Percentiles rank a stretch among this genome's conserved stretches.
Conservation (phyloP, 2,888 invertebrate genomes). For the Cephus nigrinus region DNA sequence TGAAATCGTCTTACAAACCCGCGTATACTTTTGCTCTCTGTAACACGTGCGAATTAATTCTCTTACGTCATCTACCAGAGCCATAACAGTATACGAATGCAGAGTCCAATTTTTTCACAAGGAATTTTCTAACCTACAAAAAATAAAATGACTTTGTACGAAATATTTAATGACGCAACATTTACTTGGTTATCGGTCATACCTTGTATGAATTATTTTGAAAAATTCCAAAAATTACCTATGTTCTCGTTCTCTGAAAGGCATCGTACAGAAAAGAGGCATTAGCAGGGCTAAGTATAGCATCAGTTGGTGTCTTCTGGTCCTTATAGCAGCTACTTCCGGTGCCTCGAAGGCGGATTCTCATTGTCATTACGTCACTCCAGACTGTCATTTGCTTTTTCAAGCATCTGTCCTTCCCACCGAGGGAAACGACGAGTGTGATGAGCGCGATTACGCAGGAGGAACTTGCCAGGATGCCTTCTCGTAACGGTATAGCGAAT, state of each 20-base stretch:
- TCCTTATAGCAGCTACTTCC: constrained; percentile 32
- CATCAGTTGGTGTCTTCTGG: constrained; percentile 2
- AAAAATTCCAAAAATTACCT: background rate
- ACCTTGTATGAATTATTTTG: background rate
- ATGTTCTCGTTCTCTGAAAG: background rate
- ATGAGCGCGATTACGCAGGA: constrained; percentile 17
- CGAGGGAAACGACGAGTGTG: constrained; percentile 15
- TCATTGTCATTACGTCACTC: constrained; percentile 40
- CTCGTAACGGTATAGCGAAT: background rate
- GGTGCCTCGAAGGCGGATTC: constrained; percentile 39
- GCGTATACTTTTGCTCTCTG: background rate
- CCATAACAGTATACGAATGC: background rate
- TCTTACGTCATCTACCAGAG: background rate
- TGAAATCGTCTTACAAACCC: background rate
- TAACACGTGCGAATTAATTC: background rate
- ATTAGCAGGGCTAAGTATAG: constrained; percentile 1
- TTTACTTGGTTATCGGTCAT: background rate
- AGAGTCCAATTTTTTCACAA: background rate
- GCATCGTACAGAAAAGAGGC: background rate
- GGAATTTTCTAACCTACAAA: background rate
- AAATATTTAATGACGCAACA: background rate
- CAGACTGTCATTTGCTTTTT: constrained; percentile 38
- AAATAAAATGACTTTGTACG: background rate
- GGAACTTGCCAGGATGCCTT: background rate
- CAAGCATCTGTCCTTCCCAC: constrained; percentile 42